Percentiles rank a stretch among this genome's conserved stretches.
Conservation (phyloP, 2,888 invertebrate genomes). For the Daptonema setosum region DNA sequence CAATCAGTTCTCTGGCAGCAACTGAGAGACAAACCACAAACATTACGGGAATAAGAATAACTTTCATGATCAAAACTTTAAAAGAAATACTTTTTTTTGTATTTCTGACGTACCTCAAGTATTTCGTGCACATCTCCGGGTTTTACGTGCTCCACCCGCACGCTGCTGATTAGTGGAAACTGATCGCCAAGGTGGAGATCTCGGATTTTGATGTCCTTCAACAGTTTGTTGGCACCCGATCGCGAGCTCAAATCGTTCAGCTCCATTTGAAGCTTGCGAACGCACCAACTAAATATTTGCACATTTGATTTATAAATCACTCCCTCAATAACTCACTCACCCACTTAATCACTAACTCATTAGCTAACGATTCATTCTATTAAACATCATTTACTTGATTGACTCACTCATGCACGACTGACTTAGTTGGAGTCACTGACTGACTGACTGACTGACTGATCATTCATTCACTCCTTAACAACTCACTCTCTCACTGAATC, state of each 20-base stretch:
- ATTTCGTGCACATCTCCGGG: slow-evolving; percentile 49
- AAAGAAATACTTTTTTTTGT: neutral
- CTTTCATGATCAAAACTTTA: too few relatives aligned
- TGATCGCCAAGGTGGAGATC: slow-evolving; percentile 67
- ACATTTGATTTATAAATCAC: too few relatives aligned
- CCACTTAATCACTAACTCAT: too few relatives aligned
- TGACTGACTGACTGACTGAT: too few relatives aligned
- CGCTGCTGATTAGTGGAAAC: slow-evolving; percentile 61
- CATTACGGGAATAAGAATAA: too few relatives aligned
- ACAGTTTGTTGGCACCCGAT: slow-evolving; percentile 6
- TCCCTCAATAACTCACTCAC: neutral
- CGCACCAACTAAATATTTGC: slow-evolving; percentile 7
- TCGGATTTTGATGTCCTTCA: slow-evolving; percentile 43
- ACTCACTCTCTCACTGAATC: too few relatives aligned
- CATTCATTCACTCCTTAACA: too few relatives aligned
- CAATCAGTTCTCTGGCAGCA: too few relatives aligned
- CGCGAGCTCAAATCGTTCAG: slow-evolving; percentile 7
- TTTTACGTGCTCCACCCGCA: slow-evolving; percentile 53
- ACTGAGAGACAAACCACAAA: too few relatives aligned
- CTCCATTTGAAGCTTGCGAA: slow-evolving; percentile 8
- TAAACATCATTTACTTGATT: neutral
- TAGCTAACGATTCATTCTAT: too few relatives aligned
- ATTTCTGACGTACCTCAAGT: slow-evolving; percentile 41
- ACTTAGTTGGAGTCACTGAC: too few relatives aligned
- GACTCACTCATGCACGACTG: neutral